These are phyloP conservation scores for Dipodomys stephensi DNA, from an alignment of 2,113 vertebrate genomes.

Conservation along the genomic window DNA sequence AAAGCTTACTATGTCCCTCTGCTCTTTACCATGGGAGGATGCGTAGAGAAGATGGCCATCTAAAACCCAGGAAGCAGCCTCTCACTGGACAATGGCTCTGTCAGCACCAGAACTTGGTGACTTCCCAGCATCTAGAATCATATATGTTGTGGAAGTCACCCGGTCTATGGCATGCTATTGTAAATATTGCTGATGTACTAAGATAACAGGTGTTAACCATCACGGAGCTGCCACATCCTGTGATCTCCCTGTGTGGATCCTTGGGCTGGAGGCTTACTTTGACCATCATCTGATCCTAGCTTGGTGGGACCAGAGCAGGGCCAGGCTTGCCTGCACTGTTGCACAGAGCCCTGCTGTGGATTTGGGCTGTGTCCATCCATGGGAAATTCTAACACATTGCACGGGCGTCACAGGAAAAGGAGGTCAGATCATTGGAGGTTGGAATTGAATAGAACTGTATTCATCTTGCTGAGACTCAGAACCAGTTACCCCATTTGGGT, in stretches of 20 bases:
- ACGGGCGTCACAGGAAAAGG: not conserved
- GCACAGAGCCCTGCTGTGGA: not conserved
- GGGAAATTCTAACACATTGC: slow-evolving; percentile 24
- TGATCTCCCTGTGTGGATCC: not conserved
- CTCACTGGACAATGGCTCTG: not conserved
- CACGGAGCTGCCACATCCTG: not conserved
- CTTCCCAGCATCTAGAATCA: not conserved
- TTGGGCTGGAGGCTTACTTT: not conserved
- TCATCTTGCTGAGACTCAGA: slow-evolving; percentile 16
- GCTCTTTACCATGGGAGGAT: not conserved
- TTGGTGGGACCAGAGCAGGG: not conserved
- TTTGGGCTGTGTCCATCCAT: not conserved
- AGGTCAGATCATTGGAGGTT: not conserved
- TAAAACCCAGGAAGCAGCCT: not conserved
- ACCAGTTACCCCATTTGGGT: slow-evolving; percentile 28
- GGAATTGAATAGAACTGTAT: not conserved
- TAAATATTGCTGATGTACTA: no score
- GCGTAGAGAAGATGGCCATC: not conserved
- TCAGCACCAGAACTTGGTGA: not conserved
- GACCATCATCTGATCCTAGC: not conserved
- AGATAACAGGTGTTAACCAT: not conserved
- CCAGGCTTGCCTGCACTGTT: not conserved
- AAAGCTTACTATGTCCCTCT: not conserved
- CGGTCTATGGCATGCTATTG: not conserved
- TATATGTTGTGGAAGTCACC: not conserved